Evolutionary conservation across 2,888 invertebrate genomes (phyloP).

Genomic region (Catonia carolina): DNA sequence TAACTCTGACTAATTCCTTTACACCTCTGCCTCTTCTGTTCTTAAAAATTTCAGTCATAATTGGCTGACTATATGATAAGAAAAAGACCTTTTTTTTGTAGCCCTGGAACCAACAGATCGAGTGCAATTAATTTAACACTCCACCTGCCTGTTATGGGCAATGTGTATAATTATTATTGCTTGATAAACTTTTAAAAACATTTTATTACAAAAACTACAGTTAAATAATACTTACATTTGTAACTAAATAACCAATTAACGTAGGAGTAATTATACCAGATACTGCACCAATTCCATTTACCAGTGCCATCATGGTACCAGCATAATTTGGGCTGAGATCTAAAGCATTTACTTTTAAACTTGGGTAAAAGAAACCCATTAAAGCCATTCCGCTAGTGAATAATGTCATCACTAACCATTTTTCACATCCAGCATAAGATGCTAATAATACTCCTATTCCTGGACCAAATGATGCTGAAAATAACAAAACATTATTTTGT

Average conservation of each 20-base stretch:
- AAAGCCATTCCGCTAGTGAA: conserved; percentile 62
- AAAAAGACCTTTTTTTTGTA: too few species aligned
- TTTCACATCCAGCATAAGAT: conserved; percentile 61
- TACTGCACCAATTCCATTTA: conserved; percentile 63
- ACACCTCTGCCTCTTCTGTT: too few species aligned
- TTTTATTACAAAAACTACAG: too few species aligned
- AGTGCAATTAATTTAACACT: too few species aligned
- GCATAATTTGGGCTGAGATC: conserved; percentile 62
- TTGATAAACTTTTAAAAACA: too few species aligned
- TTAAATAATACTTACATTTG: conserved; percentile 43
- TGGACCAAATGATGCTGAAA: conserved; percentile 57
- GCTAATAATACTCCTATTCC: conserved; percentile 61
- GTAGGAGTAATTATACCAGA: conserved; percentile 63
- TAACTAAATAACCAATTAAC: conserved; percentile 53
- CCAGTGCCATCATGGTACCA: conserved; percentile 61
- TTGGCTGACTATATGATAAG: too few species aligned
- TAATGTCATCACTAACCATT: conserved; percentile 51
- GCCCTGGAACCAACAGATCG: too few species aligned
- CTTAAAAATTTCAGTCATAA: too few species aligned
- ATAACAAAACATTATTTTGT: too few species aligned
- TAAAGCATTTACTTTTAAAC: conserved; percentile 62
- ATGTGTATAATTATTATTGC: too few species aligned
- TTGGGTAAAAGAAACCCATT: conserved; percentile 64
- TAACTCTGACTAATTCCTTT: too few species aligned
- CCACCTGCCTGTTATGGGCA: too few species aligned